Evolutionary conservation across 2,797 vertebrate genomes (phyloP), one percentile per base, ranked within the genome.

Genomic region (Tolypeutes matacus): DNA sequence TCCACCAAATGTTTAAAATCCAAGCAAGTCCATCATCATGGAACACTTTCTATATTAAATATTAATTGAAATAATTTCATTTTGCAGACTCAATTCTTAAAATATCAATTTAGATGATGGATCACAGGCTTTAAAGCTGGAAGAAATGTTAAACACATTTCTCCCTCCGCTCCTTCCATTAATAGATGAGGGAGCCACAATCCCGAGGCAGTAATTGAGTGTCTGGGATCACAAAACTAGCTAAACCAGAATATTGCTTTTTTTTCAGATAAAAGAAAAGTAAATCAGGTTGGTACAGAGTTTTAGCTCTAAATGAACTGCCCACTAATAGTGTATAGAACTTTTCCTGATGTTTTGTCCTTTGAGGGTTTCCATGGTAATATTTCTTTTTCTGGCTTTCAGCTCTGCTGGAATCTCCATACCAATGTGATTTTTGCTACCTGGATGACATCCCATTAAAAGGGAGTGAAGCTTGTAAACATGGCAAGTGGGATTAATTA

Each of bases 61-160:
- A 97, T 96, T 96, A 96, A 97, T 92, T 85, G 76, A 89, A 94
- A 96, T 92, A 94, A 97, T 90, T 96, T 96, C 86, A 95, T 97
- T 96, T 96, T 94, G 42, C 14, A 95, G 65, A 72, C 89, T 92
- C 84, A 93, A 73, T 95, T 76, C 83, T 95, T 95, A 95, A 95
- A 96, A 94, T 91, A 93, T 90, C 97, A 95, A 93, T 96, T 91
- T 82, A 89, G 84, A 92, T 93, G 93, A 97, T 93, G 88, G 70
- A 95, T 95, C 75, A 86, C 12, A 29, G 70, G 76, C 78, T 95
- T 90, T 83, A 89, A 86, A 89, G 72, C 93, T 70, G 56, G 84
- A 73, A 84, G 76, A 80, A 96, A 49, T 5, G 58, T 88, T 86
- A 91, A 93, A 84, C 4, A 21, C 49, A 46, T 86, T 23, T 86